Evolutionary conservation across 2,113 vertebrate species (phyloP), one percentile per base, ranked within the genome.

Genomic region (Sula dactylatra): DNA sequence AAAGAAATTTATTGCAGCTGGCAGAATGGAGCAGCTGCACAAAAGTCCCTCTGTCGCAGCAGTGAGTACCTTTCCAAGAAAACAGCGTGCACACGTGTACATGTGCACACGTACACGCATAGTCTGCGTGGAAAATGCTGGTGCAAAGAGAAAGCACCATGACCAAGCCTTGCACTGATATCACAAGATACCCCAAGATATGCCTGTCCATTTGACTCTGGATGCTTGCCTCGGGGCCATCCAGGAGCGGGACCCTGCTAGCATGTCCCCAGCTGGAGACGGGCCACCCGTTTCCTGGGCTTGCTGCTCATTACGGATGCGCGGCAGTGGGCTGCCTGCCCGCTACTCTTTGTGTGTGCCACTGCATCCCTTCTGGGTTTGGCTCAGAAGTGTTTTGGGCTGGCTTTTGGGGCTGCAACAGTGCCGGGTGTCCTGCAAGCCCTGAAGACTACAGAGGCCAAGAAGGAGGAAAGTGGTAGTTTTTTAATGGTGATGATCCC

Each of bases 1-100:
- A 80, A 92, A 97, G 95, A 96, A 96, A 97, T 95, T 92, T 96
- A 96, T 94, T 92, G 82, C 85, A 94, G 95, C 90, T 86, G 66
- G 88, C 79, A 95, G 97, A 97, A 94, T 86, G 95, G 94, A 97
- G 96, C 86, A 29, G 95, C 86, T 77, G 96, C 90, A 90, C 89
- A 82, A 77, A 97, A 97, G 71, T 42, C 67, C n/a, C 79, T 94
- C 58, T 79, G 83, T 40, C 5, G 26, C 87, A 91, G 90, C 93
- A 89, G 86, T 15, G 79, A 95, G 93, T 29, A n/a, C 66, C 19
- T 84, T 93, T 61, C 85, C 40, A 58, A 56, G 72, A 67, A 93
- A 87, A 40, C n/a, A 21, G 58, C 1, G 4, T 14, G 18, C 22
- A 20, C 13, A 4, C 2, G 3, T 0, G 3, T 17, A 34, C 31